phyloP scores from a whole-genome alignment of 2,888 invertebrate species.

The Crossocerus cetratus region DNA sequence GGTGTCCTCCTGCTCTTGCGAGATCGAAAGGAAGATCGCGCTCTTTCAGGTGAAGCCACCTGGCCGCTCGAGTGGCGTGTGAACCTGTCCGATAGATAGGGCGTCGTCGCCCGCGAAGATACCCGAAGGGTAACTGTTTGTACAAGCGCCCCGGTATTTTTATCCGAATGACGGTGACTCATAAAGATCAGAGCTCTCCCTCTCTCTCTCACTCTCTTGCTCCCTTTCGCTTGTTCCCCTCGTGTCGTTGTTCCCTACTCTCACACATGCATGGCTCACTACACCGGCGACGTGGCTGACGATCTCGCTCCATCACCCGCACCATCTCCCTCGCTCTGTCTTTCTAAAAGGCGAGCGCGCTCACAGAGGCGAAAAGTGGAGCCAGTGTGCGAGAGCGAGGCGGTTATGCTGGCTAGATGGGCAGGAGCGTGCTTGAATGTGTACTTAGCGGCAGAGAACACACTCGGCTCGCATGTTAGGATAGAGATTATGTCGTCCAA shows the following conservation, averaged over 20 bases:
- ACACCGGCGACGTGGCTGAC: conserved; percentile 3
- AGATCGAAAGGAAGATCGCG: conserved; percentile 14
- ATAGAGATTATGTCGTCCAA: conserved; percentile 70
- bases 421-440: conserved; percentile 62
- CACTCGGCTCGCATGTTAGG: conserved; percentile 62
- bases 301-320: conserved; percentile 15
- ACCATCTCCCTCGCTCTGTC: conserved; percentile 2
- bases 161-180: conserved; percentile 70
- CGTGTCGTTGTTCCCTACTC: background rate
- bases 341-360: background rate
- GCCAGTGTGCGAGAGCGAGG: background rate
- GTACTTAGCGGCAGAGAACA: conserved; percentile 70
- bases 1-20: conserved; percentile 33
- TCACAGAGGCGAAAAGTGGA: conserved; percentile 13
- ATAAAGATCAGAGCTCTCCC: conserved; percentile 65
- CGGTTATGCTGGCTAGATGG: conserved; percentile 27
- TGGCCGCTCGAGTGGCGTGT: conserved; percentile 61
- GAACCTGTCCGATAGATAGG: conserved; percentile 59
- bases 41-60: conserved; percentile 62
- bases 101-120: conserved; percentile 56
- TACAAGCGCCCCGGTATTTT: conserved; percentile 70
- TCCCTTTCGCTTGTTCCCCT: background rate
- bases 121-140: conserved; percentile 69
- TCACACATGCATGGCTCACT: background rate
- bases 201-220: conserved; percentile 3